These are phyloP conservation scores for Orchestes rusci DNA, from an alignment of 2,888 invertebrate species.

Conservation along the genomic window DNA sequence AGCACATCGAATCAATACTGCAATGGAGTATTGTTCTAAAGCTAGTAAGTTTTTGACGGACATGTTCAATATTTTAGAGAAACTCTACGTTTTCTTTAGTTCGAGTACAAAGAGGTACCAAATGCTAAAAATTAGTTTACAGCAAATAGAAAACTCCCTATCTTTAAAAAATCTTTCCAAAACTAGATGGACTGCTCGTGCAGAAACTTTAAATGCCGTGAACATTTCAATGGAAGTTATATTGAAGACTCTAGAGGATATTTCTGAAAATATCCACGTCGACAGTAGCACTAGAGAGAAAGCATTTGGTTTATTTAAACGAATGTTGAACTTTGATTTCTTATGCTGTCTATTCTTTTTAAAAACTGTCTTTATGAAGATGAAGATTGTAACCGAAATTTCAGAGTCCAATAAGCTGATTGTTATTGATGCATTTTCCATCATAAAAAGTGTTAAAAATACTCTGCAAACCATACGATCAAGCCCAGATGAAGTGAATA, in stretches of 20 bases:
- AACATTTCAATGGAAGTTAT: neutral
- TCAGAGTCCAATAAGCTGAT: neutral
- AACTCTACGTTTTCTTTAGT: conserved; percentile 12
- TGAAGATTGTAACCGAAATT: neutral
- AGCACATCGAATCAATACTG: conserved; percentile 7
- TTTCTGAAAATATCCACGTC: neutral
- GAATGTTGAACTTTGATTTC: conserved; percentile 3
- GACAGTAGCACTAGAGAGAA: neutral
- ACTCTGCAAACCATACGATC: neutral
- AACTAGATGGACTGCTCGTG: conserved; percentile 1
- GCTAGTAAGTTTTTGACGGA: conserved; percentile 9
- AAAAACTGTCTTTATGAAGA: neutral
- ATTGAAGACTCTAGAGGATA: neutral
- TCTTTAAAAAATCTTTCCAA: conserved; percentile 1
- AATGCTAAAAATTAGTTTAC: neutral
- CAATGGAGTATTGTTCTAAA: conserved; percentile 8
- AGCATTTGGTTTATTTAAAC: neutral
- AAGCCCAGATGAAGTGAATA: neutral
- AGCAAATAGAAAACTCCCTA: neutral
- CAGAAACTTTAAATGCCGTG: neutral
- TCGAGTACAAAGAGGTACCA: conserved; percentile 9
- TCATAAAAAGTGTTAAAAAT: conserved; percentile 1
- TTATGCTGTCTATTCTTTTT: neutral
- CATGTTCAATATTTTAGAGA: conserved; percentile 9
- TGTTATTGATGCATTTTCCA: neutral